Evolutionary conservation across 2,113 vertebrate genomes (phyloP), one percentile per base, ranked within the genome.

Genomic region (Oncorhynchus mykiss): DNA sequence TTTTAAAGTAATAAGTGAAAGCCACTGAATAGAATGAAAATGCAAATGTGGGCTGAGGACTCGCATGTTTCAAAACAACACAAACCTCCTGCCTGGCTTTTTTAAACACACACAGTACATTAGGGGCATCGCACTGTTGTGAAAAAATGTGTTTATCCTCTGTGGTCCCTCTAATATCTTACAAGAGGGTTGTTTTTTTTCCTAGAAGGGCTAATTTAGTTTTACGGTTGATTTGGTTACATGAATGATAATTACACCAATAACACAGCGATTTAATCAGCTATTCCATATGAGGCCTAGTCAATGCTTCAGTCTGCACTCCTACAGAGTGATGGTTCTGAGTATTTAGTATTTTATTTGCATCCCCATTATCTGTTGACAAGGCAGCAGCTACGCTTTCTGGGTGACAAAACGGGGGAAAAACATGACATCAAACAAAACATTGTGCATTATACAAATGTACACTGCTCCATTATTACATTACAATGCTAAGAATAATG

Each of bases 1-100:
- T 92, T 93, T 92, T 91, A 91, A 91, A 87, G 88, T 81, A 92
- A 92, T 93, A 92, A 92, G 90, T 89, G 82, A 84, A 87, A 92
- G 87, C 88, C 88, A 87, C 85, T 90, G 91, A 92, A 93, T 87
- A 86, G 88, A 91, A 93, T 93, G 91, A 92, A 93, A 94, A 93
- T 93, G 91, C 88, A 94, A 94, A 93, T 92, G 75, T 69, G 51
- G 14, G 51, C 51, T 54, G 51, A 67, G 24, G 65, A 29, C 24
- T 67, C 5, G 49, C 57, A 49, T 60, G 34, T 65, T 71, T 65
- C 69, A 34, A 71, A 77, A 77, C 27, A 70, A 60, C 5, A 13
- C n/a, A 59, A 76, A 57, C 18, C 39, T 45, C 39, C 72, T 13
- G 72, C 77, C 69, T 73, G 66, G 73, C 70, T 77, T 69, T 85